Evolutionary conservation across 2,113 vertebrate genomes (phyloP), one percentile per base, ranked within the genome.

Genomic region (Alaudala cheleensis): DNA sequence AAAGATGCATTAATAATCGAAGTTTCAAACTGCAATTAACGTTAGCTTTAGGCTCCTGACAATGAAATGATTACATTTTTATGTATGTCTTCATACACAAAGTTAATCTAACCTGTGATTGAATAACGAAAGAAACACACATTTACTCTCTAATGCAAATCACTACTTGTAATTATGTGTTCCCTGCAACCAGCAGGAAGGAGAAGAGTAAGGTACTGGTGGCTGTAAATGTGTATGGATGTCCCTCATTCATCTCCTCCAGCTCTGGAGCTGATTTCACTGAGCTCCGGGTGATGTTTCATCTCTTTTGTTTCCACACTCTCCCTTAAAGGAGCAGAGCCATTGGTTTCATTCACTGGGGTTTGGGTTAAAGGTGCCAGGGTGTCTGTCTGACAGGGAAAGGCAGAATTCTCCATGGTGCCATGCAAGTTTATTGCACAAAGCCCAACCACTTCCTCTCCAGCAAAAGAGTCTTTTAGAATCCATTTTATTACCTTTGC

Each of bases 1-100:
- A 98, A 97, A 98, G 98, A 97, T 98, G 96, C 97, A 98, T 97
- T 98, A 98, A 98, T 98, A 98, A 98, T 98, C 95, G 4, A 98
- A 97, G 93, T 97, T 98, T 97, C 96, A 96, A 97, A 97, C 96
- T 97, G 97, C 98, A 98, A 98, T 98, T 98, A 98, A 97, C 70
- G 54, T 95, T 97, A 96, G 97, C 97, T 98, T 98, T 97, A 97
- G 97, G 95, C 93, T 97, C 73, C 92, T 97, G 93, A 97, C 98
- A 98, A 98, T 97, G 95, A 95, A 97, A 97, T 97, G 78, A 98
- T 98, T 98, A 94, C 92, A 98, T 98, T 98, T 98, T 96, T 97
- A 97, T 97, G 93, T 98, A 97, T 95, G 95, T 96, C 96, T 96
- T 97, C 96, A 97, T 98, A 97, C 96, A 98, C 89, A 95, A 91